phyloP scores from a whole-genome alignment of 1,140 invertebrate genomes.

The Grapholita molesta region DNA sequence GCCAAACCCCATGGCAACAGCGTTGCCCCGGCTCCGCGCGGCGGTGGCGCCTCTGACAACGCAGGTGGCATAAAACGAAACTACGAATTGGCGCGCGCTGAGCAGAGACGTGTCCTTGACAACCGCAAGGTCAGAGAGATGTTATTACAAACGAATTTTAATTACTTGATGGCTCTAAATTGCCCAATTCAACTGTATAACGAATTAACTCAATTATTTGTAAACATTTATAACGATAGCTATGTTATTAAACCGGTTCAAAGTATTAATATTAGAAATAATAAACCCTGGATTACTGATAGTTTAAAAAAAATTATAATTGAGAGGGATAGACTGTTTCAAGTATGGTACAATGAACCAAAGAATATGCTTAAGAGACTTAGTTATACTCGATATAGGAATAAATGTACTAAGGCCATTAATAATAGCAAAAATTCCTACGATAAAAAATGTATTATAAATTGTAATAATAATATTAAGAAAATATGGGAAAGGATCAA shows the following conservation, averaged over 20 bases:
- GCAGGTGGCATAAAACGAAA: not conserved
- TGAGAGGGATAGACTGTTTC: not conserved
- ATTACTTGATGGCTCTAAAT: not conserved
- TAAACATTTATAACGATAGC: not conserved
- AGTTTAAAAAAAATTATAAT: not conserved
- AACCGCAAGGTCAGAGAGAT: not conserved
- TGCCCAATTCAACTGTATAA: slow-evolving; percentile 1
- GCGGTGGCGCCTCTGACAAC: not conserved
- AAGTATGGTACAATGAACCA: slow-evolving; percentile 1
- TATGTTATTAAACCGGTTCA: not conserved
- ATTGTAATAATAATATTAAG: slow-evolving; percentile 1
- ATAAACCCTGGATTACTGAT: slow-evolving; percentile 3
- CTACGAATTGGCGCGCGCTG: not conserved
- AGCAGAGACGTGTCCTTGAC: not conserved
- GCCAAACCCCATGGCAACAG: too few species aligned
- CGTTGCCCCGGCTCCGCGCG: too few species aligned
- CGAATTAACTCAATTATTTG: not conserved
- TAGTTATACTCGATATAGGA: slow-evolving; percentile 1
- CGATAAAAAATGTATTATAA: slow-evolving; percentile 2
- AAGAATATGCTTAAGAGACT: slow-evolving; percentile 5
- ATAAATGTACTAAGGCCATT: slow-evolving; percentile 9
- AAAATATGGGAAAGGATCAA: not conserved
- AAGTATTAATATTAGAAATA: not conserved
- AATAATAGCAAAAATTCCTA: not conserved
- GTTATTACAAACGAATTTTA: not conserved